Evolutionary conservation across 2,888 invertebrate genomes (phyloP), one percentile per base, ranked within the genome.

Genomic region (Spodoptera exigua): DNA sequence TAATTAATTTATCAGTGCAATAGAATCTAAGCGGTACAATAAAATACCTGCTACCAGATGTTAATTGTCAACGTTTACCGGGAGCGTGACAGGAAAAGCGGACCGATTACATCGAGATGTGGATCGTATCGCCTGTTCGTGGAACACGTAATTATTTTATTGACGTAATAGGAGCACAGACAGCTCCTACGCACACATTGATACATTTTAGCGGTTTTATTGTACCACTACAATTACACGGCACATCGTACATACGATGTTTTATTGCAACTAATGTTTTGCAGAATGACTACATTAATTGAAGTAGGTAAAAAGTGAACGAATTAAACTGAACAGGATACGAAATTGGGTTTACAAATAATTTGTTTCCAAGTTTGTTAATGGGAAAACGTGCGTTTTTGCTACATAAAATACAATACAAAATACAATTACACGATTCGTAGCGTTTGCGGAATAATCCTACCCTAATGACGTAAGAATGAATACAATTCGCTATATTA

Each of bases 51-150:
- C 55, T 60, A 43, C 57, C 67, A 65, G 59, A 76, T 76, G 81
- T 78, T 82, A 87, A 87, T 85, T 82, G 82, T 70, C 54, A 62
- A 62, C 76, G 68, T 86, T 88, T 85, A 87, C 78, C 49, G 68
- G 60, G 79, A 84, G 84, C 89, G 86, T 86, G 91, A 90, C 90
- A 89, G 89, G 90, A 91, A 90, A 88, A 84, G 80, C 84, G 74
- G 73, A 52, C 57, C 77, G 88, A 89, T 89, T 86, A 82, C 77
- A 85, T 83, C 84, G 80, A 79, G 81, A 88, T 89, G 82, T 77
- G 78, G 82, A 86, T 86, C 83, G 74, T 78, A 79, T 81, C 81
- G 79, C 68, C 44, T 72, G 76, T 90, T 88, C 89, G 82, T 70
- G 79, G 89, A 89, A 90, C 74, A 61, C 47, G 76, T 82, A 81